Evolutionary conservation across 64 coral and sea anemone species (phyloP).

Genomic region (Montipora foliosa): DNA sequence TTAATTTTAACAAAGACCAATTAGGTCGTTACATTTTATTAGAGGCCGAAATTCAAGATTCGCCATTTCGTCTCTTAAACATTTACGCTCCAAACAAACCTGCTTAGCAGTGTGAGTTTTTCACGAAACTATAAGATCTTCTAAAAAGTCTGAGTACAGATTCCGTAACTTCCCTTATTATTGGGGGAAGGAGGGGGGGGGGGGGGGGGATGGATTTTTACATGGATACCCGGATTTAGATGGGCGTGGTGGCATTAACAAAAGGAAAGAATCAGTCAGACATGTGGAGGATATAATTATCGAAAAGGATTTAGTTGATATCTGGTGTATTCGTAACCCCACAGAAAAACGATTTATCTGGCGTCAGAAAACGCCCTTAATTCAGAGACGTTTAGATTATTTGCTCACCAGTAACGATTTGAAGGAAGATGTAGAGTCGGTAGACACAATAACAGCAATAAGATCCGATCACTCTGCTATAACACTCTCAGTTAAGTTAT

Average conservation of each 20-base stretch:
- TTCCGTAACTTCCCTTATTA: background rate
- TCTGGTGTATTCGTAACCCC: conserved; percentile 25
- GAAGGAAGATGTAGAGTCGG: background rate
- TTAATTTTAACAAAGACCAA: too few relatives aligned
- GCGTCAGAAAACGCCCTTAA: conserved; percentile 19
- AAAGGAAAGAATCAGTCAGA: background rate
- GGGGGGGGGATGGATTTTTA: too few relatives aligned
- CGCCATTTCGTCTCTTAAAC: background rate
- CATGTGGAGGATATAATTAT: background rate
- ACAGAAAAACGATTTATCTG: conserved; percentile 29
- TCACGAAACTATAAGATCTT: background rate
- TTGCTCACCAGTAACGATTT: conserved; percentile 9
- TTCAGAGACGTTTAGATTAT: conserved; percentile 40
- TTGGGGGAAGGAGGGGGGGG: background rate
- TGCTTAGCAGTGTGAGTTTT: conserved; percentile 1
- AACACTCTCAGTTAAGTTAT: conserved; percentile 17
- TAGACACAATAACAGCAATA: background rate
- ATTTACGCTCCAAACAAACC: conserved; percentile 14
- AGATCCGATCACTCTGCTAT: background rate
- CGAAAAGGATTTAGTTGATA: conserved; percentile 4
- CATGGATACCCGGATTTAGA: background rate
- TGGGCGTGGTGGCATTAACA: background rate
- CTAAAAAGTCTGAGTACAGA: background rate
- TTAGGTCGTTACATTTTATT: too few relatives aligned
- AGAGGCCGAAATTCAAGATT: too few relatives aligned